A percentile compares a stretch with the other conserved stretches of the same genome.
Conservation (phyloP, 2,113 vertebrate species). For the Lagenorhynchus albirostris region DNA sequence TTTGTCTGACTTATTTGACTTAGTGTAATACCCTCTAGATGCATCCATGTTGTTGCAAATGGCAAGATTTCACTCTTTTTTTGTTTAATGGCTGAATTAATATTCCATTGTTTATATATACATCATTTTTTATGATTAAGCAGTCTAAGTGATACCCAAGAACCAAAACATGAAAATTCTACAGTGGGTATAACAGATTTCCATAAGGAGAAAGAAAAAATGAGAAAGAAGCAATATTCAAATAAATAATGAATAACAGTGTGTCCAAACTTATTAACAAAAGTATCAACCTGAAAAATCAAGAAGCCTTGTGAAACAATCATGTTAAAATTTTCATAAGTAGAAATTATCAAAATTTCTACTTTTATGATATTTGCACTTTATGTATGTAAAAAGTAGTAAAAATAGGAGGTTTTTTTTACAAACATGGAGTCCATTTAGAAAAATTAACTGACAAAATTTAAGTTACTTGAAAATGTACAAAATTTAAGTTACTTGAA, state of each 20-base stretch:
- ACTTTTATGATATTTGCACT: not conserved
- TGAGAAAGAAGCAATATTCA: not conserved
- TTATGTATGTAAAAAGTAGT: not conserved
- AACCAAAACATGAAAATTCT: not conserved
- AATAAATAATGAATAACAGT: not conserved
- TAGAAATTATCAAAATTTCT: not conserved
- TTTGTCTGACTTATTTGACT: not conserved
- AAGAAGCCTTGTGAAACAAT: not conserved
- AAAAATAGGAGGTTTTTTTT: not conserved
- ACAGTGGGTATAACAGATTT: not conserved
- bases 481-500: not conserved
- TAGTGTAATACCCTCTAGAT: not conserved
- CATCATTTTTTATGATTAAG: not conserved
- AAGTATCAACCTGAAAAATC: not conserved
- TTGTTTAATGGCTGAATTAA: not conserved
- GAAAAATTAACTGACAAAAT: not conserved
- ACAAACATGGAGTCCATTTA: not conserved
- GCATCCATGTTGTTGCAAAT: not conserved
- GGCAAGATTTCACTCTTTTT: not conserved
- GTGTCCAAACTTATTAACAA: not conserved
- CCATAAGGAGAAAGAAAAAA: not conserved
- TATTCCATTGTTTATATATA: not conserved
- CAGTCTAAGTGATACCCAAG: not conserved
- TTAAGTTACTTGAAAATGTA: not conserved
- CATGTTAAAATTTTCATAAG: not conserved